Base-by-base conservation (phyloP, 2,113 vertebrate species). In the Halcyon malimbica region DNA sequence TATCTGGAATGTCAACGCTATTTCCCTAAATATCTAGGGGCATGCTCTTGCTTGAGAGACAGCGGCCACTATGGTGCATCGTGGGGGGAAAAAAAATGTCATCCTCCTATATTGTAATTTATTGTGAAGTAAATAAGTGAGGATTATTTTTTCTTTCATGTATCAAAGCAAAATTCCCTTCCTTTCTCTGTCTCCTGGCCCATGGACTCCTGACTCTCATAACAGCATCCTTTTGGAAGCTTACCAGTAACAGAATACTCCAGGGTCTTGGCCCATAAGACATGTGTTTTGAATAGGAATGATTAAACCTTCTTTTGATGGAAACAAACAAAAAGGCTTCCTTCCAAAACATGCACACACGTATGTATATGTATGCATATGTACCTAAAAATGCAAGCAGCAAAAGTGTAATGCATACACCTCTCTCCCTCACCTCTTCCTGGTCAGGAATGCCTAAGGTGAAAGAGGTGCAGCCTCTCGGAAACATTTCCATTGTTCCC, bases 151-250 rank as follows among this genome's bases (percentile, higher is more conserved):
- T 64, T 68, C 53, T 94, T 89, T 68, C 10, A 53, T 73, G 26
- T 46, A 29, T 59, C 64, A 71, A 80, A 91, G 73, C 24, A 87
- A n/a, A 60, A 84, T 76, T 68, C 35, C n/a, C 73, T 90, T 83
- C 39, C 51, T 83, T 88, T 75, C 1, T 7, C 90, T 81, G 35
- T 64, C 83, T 91, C 73, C 53, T 35, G 65, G 83, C 83, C 37
- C 1, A 0, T 1, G 5, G 64, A 92, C 79, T 90, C 93, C 74
- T 68, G 76, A 46, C 80, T 83, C 79, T 83, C 10, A 2, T 59
- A 42, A 75, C 6, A 95, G 86, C 92, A 94, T 83, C 94, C 44
- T 81, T 93, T 75, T 90, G 92, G 86, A 87, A 87, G 74, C 44
- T 91, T 25, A 76, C 76, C 90, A 93, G 53, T 18, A 68, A 76